Conservation (phyloP, 1,140 invertebrate genomes). For the Akabosia matsudoensis region DNA sequence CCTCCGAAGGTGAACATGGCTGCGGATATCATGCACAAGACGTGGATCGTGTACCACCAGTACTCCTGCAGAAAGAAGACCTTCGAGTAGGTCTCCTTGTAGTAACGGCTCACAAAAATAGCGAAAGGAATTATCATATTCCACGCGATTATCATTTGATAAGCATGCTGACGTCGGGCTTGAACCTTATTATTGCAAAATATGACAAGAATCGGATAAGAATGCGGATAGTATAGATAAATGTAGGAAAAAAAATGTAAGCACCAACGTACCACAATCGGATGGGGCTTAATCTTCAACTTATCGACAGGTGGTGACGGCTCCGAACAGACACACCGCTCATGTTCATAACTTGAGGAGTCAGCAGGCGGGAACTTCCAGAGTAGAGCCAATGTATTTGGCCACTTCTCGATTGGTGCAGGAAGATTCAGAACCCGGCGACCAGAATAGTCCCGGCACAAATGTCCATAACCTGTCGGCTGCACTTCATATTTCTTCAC, state of each 20-base stretch:
- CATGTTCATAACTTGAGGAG: background rate
- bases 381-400: background rate
- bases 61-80: constrained; percentile 31
- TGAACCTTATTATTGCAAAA: too few relatives aligned
- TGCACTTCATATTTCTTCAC: background rate
- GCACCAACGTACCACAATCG: too few relatives aligned
- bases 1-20: constrained; percentile 30
- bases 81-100: constrained; percentile 30
- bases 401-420: background rate
- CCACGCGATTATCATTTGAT: constrained; percentile 32
- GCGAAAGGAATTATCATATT: constrained; percentile 19
- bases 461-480: background rate
- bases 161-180: constrained; percentile 17
- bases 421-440: background rate
- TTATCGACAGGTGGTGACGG: too few relatives aligned
- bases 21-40: constrained; percentile 5
- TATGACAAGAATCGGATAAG: too few relatives aligned
- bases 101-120: constrained; percentile 24
- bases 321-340: background rate
- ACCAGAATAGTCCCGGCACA: background rate
- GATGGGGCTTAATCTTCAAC: too few relatives aligned
- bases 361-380: background rate
- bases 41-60: constrained; percentile 30
- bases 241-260: background rate
- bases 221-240: too few relatives aligned